These are phyloP conservation scores for Drosophila lutescens DNA, from an alignment of 2,888 invertebrate genomes.

Conservation along the genomic window DNA sequence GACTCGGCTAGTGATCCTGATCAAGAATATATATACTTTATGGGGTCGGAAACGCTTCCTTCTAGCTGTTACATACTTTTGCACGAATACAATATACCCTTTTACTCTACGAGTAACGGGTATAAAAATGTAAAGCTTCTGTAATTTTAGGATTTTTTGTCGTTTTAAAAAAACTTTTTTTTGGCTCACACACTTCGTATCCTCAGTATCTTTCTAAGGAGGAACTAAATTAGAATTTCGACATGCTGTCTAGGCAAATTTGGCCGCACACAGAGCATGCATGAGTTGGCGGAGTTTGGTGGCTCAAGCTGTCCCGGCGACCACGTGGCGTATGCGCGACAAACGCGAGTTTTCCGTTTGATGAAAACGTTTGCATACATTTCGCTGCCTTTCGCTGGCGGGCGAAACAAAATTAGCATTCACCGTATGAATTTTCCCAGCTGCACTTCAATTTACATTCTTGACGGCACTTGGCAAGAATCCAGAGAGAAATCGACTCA, in stretches of 20 bases:
- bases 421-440: slow-evolving; percentile 8
- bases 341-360: slow-evolving; percentile 27
- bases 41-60: too few relatives aligned
- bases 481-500: not conserved
- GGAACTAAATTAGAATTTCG: slow-evolving; percentile 66
- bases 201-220: slow-evolving; percentile 19
- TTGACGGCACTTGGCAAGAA: slow-evolving; percentile 2
- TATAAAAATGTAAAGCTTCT: too few relatives aligned
- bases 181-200: not conserved
- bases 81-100: too few relatives aligned
- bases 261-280: slow-evolving; percentile 22
- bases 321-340: slow-evolving; percentile 55
- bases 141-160: too few relatives aligned
- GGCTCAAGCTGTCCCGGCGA: slow-evolving; percentile 38
- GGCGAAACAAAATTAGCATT: slow-evolving; percentile 26
- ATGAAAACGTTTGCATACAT: slow-evolving; percentile 30
- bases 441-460: slow-evolving; percentile 24
- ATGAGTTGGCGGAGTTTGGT: slow-evolving; percentile 1
- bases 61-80: too few relatives aligned
- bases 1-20: too few relatives aligned
- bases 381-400: not conserved
- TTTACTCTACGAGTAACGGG: too few relatives aligned
- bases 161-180: not conserved
- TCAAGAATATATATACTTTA: too few relatives aligned
- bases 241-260: slow-evolving; percentile 52